Conservation (phyloP, 2,797 vertebrate genomes). For the Melanitta fusca region DNA sequence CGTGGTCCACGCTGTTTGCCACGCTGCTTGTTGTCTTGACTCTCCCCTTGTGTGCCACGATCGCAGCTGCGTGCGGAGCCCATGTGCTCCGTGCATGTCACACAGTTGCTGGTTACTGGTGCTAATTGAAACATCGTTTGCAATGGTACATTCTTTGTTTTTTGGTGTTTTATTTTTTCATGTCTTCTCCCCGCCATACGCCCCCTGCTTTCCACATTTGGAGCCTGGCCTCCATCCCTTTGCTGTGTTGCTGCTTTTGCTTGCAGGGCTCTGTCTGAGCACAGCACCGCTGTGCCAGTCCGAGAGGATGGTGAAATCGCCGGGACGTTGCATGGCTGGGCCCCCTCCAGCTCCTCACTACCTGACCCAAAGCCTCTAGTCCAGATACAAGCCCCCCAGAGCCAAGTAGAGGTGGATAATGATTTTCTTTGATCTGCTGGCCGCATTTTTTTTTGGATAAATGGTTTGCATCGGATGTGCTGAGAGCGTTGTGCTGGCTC, state of each 20-base stretch:
- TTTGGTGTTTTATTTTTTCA: neutral
- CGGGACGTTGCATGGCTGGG: neutral
- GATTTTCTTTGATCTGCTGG: neutral
- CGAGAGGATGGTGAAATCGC: rapidly evolving
- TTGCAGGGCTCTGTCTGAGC: neutral
- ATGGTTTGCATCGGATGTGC: neutral
- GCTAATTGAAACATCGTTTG: slow-evolving; percentile 53
- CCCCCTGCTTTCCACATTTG: neutral
- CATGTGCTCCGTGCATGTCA: slow-evolving; percentile 28
- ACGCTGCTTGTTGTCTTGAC: neutral
- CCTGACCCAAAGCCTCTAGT: neutral
- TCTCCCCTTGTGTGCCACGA: neutral
- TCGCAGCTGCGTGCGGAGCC: neutral
- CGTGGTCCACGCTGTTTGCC: rapidly evolving
- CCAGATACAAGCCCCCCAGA: neutral
- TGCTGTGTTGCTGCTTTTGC: neutral
- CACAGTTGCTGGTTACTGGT: neutral
- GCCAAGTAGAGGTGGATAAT: neutral
- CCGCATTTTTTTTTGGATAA: rapidly evolving
- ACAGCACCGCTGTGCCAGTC: rapidly evolving
- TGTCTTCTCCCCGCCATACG: too few relatives aligned
- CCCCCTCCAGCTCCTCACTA: neutral
- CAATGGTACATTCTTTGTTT: slow-evolving; percentile 19
- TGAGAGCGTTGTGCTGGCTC: neutral
- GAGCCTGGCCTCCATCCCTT: neutral